These are phyloP conservation scores for Girardia tigrina DNA, from an alignment of 2,888 invertebrate genomes.

Conservation along the genomic window DNA sequence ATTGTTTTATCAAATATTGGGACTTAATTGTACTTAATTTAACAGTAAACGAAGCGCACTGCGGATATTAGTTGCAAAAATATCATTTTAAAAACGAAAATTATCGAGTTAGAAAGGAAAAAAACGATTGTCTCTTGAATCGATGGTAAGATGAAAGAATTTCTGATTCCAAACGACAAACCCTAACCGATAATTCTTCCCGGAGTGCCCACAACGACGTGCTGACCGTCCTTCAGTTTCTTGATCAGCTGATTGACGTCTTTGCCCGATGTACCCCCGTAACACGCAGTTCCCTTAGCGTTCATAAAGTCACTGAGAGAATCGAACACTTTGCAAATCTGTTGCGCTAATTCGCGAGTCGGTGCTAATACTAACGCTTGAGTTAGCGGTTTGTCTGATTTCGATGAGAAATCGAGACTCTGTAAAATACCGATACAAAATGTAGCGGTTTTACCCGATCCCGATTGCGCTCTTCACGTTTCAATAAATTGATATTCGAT, in stretches of 20 bases:
- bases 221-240: constrained; percentile 66
- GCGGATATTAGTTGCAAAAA: too few relatives aligned
- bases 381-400: constrained; percentile 62
- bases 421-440: constrained; percentile 91
- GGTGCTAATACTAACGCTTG: constrained; percentile 77
- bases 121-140: too few relatives aligned
- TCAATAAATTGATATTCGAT: not conserved
- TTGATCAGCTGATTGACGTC: constrained; percentile 50
- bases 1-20: too few relatives aligned
- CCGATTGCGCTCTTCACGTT: constrained; percentile 68
- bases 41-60: too few relatives aligned
- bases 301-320: constrained; percentile 92
- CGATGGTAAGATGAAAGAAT: too few relatives aligned
- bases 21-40: too few relatives aligned
- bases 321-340: constrained; percentile 88
- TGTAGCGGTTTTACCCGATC: constrained; percentile 96
- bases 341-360: constrained; percentile 86
- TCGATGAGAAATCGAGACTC: constrained; percentile 67
- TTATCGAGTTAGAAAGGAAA: too few relatives aligned
- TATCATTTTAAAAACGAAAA: too few relatives aligned
- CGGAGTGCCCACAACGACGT: constrained; percentile 95
- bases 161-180: too few relatives aligned
- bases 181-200: constrained; percentile 94
- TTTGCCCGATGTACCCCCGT: constrained; percentile 98
- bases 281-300: constrained; percentile 84